Base-by-base conservation (phyloP, 2,888 invertebrate species). In the Acrobasis consociella region DNA sequence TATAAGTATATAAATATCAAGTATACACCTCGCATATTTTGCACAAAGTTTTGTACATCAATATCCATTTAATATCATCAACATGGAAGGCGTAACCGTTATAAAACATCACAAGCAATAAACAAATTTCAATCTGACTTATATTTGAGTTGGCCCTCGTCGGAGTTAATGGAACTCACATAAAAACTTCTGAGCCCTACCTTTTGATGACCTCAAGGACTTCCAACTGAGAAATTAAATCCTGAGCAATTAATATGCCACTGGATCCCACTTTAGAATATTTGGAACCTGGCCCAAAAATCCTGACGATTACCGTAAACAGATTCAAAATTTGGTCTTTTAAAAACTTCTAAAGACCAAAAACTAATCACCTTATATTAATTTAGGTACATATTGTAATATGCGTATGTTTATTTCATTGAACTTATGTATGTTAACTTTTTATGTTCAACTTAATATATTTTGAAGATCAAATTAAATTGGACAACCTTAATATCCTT, bases 201-300 rank as follows among this genome's bases (percentile, higher is more conserved):
- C 11, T 66, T 55, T 64, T 65, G 63, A 71, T 67, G 67, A 64
- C 62, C 64, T 67, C 67, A 67, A 68, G 64, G 64, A 64, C 64
- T 65, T 64, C 78, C 78, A 72, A 75, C 81, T 74, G 79, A 60
- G 76, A 74, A 69, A 60, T 75, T 72, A 70, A 74, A 72, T 69
- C 60, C 63, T 58, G 66, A 61, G 65, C 67, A 70, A 79, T 78
- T 75, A 78, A 73, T 73, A 72, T 62, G 67, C 72, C 70, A 70
- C 56, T 42, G 56, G 56, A 56, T 22, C 46, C 56, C 42, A 17
- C 42, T 22, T 56, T 22, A 2, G 1, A 16, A 7, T 8, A 56
- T 56, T 56, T 46, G 16, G 10, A 42, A 22, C n/a, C 42, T 56
- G 56, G 17, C 56, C 22, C n/a, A 22, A 42, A 56, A 42, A 56